Evolutionary conservation across 1,140 invertebrate species (phyloP).

Genomic region (Gerris buenoi): DNA sequence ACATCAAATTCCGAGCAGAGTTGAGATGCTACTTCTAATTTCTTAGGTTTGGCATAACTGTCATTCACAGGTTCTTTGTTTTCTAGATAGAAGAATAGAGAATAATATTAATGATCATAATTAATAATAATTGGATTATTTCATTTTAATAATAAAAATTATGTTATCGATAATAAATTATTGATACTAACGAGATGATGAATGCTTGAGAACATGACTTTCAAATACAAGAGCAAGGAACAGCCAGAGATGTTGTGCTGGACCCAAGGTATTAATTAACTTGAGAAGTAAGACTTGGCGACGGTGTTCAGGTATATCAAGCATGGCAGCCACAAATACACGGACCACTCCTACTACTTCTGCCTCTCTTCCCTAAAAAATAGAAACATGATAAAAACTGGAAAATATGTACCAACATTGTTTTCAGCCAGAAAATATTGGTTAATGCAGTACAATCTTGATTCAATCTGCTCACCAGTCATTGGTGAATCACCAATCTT

Average conservation of each 20-base stretch:
- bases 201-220: constrained; percentile 37
- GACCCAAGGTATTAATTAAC: constrained; percentile 52
- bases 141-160: constrained; percentile 72
- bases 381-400: too few species aligned
- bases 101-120: background rate
- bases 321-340: constrained; percentile 74
- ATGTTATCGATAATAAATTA: too few species aligned
- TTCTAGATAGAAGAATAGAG: too few species aligned
- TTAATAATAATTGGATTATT: constrained; percentile 30
- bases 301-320: constrained; percentile 80
- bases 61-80: too few species aligned
- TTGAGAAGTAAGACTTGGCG: constrained; percentile 63
- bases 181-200: background rate
- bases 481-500: too few species aligned
- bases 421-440: too few species aligned
- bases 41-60: background rate
- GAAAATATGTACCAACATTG: too few species aligned
- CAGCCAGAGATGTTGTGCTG: constrained; percentile 56
- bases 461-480: too few species aligned
- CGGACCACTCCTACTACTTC: constrained; percentile 54
- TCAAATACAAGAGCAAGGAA: constrained; percentile 57
- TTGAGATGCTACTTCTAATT: background rate
- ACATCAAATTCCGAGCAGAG: background rate
- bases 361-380: constrained; percentile 3
- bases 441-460: too few species aligned